Evolutionary conservation across 2,797 vertebrate species (phyloP).

Genomic region (Acestrorhynchus altus): DNA sequence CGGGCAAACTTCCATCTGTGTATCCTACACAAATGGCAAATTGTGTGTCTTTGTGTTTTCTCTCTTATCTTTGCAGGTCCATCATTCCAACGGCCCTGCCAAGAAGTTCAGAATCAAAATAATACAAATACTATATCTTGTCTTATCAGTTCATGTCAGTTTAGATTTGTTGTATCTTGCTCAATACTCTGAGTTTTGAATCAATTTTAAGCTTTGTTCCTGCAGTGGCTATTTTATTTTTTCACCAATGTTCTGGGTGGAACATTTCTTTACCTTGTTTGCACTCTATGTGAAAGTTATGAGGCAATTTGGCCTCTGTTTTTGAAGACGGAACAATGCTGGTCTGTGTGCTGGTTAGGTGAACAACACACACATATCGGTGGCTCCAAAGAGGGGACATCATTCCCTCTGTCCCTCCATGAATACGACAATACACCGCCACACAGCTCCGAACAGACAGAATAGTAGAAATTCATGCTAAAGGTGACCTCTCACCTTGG

Average conservation of each 20-base stretch:
- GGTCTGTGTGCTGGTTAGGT: slow-evolving; percentile 14
- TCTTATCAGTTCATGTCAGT: slow-evolving; percentile 10
- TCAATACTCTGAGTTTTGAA: slow-evolving; percentile 5
- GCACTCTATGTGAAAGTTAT: neutral
- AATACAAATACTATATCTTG: slow-evolving; percentile 1
- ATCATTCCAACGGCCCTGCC: too few relatives aligned
- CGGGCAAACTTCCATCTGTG: too few relatives aligned
- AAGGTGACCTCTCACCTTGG: slow-evolving; percentile 45
- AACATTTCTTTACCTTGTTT: neutral
- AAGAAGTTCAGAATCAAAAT: slow-evolving; percentile 5
- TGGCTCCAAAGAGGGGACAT: too few relatives aligned
- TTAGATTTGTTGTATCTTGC: slow-evolving; percentile 4
- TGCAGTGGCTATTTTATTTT: too few relatives aligned
- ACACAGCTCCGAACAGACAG: slow-evolving; percentile 40
- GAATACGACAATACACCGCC: slow-evolving; percentile 43
- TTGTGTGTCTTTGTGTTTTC: too few relatives aligned
- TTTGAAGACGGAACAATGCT: neutral
- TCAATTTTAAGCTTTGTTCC: too few relatives aligned
- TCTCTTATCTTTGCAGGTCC: too few relatives aligned
- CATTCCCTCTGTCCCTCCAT: slow-evolving; percentile 34
- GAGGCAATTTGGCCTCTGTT: neutral
- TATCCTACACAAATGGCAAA: too few relatives aligned
- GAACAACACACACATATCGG: too few relatives aligned
- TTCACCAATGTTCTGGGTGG: too few relatives aligned
- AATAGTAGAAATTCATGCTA: slow-evolving; percentile 10